A percentile compares a stretch with the other conserved stretches of the same genome.
Evolutionary conservation across 2,113 vertebrate species (phyloP).

Genomic region (Embiotoca jacksoni): DNA sequence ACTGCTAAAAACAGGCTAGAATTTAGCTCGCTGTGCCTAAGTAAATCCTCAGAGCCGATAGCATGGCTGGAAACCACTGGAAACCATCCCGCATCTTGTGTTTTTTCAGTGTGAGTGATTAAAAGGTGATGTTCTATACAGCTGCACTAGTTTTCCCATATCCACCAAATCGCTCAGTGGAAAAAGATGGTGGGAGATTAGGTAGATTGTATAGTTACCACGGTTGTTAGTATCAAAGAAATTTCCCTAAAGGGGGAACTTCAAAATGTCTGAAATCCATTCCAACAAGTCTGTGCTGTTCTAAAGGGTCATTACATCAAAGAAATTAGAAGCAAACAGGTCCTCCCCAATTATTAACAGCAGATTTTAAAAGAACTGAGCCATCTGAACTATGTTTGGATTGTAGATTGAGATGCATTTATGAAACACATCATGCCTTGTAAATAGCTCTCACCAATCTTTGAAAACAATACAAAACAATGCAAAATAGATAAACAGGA

Average conservation of each 20-base stretch:
- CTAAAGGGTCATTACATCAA: conserved; percentile 67
- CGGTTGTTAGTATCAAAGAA: conserved; percentile 64
- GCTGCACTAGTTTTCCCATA: conserved; percentile 58
- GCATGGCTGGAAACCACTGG: conserved; percentile 20
- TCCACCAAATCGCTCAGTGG: conserved; percentile 69
- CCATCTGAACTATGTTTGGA: conserved; percentile 47
- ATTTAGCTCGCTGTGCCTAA: background rate
- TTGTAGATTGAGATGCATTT: conserved; percentile 41
- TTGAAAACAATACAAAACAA: conserved; percentile 42
- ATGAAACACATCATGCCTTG: conserved; percentile 29
- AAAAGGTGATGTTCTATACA: conserved; percentile 62
- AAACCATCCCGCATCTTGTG: conserved; percentile 45
- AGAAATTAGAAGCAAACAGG: conserved; percentile 65
- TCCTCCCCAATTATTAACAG: conserved; percentile 46
- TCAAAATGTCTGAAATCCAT: conserved; percentile 62
- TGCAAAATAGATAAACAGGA: conserved; percentile 54
- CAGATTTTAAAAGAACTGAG: conserved; percentile 41
- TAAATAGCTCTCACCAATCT: conserved; percentile 47
- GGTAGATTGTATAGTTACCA: conserved; percentile 60
- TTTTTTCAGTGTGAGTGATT: conserved; percentile 42
- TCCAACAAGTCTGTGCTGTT: conserved; percentile 56
- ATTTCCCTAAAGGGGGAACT: conserved; percentile 57
- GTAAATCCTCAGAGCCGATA: background rate
- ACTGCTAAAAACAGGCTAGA: background rate
- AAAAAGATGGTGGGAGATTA: conserved; percentile 81